phyloP scores from a whole-genome alignment of 2,797 vertebrate genomes.

The Okamejei kenojei region DNA sequence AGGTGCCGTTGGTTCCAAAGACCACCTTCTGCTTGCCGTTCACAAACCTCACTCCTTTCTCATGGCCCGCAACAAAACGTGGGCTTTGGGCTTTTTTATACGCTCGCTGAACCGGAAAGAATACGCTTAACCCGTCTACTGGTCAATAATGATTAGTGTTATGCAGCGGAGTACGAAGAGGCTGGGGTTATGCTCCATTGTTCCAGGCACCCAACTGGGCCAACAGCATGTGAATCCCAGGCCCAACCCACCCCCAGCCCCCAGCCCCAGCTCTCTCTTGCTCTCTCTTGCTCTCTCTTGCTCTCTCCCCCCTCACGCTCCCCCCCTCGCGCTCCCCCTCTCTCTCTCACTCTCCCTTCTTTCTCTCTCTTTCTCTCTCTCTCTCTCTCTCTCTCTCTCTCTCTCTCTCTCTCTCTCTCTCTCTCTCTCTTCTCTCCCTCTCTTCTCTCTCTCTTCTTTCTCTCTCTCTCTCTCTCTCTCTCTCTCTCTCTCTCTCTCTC shows the following conservation, averaged over 20 bases:
- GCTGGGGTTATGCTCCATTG: neutral
- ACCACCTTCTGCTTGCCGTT: slow-evolving; percentile 27
- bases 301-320: too few species aligned
- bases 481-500: too few species aligned
- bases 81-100: neutral
- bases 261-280: neutral
- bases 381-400: too few species aligned
- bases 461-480: too few species aligned
- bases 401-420: too few species aligned
- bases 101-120: slow-evolving; percentile 29
- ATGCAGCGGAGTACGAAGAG: neutral
- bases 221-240: neutral
- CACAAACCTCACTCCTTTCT: slow-evolving; percentile 25
- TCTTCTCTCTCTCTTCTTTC: too few species aligned
- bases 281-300: neutral
- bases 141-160: slow-evolving; percentile 30
- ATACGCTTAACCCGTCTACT: slow-evolving; percentile 35
- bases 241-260: neutral
- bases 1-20: slow-evolving; percentile 30
- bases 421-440: too few species aligned
- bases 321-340: too few species aligned
- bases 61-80: slow-evolving; percentile 24
- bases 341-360: too few species aligned
- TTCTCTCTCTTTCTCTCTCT: too few species aligned
- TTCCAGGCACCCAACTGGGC: slow-evolving; percentile 18